These are phyloP conservation scores for Cactoblastis cactorum DNA, from an alignment of 2,888 invertebrate genomes.

Conservation along the genomic window DNA sequence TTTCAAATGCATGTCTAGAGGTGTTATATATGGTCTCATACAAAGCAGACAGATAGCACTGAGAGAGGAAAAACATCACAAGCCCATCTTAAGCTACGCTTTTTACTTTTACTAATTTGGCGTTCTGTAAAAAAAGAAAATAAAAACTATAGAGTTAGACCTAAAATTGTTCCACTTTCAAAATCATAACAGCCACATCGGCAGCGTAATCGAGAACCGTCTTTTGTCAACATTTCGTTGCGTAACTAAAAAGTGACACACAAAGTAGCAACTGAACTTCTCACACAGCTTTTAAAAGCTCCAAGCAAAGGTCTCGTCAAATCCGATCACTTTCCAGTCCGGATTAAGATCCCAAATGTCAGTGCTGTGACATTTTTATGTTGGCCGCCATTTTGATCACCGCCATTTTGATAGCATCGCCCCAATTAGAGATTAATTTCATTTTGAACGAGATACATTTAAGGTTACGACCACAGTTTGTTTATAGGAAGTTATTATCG, in stretches of 20 bases:
- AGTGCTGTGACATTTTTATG: constrained; percentile 76
- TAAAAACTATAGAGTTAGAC: too few species aligned
- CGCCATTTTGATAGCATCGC: constrained; percentile 69
- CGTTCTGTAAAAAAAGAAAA: too few species aligned
- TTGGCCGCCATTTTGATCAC: constrained; percentile 71
- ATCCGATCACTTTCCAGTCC: constrained; percentile 66
- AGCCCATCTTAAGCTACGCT: too few species aligned
- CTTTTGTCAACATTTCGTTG: neutral
- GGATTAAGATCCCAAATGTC: constrained; percentile 76
- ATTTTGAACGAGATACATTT: constrained; percentile 23
- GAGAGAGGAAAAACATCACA: too few species aligned
- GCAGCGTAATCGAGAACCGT: neutral
- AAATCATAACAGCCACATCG: too few species aligned
- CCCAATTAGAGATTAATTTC: constrained; percentile 74
- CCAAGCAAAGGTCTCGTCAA: constrained; percentile 37
- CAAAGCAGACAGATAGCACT: too few species aligned
- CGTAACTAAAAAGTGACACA: neutral
- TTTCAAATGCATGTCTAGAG: too few species aligned
- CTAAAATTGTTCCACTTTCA: too few species aligned
- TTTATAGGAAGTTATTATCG: constrained; percentile 3
- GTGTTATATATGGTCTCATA: too few species aligned
- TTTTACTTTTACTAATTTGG: too few species aligned
- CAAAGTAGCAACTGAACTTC: neutral
- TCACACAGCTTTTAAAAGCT: constrained; percentile 8
- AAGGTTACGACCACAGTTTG: constrained; percentile 4